Conservation (phyloP, 2,888 invertebrate species). For the Leptodirus hochenwartii region DNA sequence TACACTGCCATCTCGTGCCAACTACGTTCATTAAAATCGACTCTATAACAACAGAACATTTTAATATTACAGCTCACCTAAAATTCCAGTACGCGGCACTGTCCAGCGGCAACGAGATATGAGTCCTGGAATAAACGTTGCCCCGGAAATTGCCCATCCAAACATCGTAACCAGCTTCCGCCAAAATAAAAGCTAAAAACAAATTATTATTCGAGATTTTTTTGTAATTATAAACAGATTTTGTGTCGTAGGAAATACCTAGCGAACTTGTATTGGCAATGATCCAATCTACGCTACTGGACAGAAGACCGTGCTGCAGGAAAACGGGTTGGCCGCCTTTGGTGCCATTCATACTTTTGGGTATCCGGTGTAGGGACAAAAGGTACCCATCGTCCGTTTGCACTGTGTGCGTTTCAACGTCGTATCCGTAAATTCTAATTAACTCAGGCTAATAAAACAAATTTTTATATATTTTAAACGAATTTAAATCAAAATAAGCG, state of each 20-base stretch:
- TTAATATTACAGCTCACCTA: conserved; percentile 22
- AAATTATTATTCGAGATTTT: neutral
- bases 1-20: conserved; percentile 77
- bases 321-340: conserved; percentile 36
- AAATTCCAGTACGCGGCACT: conserved; percentile 36
- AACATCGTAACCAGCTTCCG: conserved; percentile 28
- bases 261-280: conserved; percentile 45
- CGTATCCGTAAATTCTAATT: conserved; percentile 41
- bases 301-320: conserved; percentile 66
- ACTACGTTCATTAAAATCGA: conserved; percentile 27
- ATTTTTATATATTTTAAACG: too few relatives aligned
- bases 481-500: too few relatives aligned
- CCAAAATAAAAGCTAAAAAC: conserved; percentile 23
- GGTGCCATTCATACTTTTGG: conserved; percentile 30
- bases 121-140: conserved; percentile 33
- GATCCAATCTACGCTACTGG: conserved; percentile 65
- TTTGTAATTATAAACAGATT: neutral
- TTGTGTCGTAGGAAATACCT: conserved; percentile 23
- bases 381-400: conserved; percentile 70
- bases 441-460: conserved; percentile 35
- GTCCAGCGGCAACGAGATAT: conserved; percentile 23
- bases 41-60: neutral
- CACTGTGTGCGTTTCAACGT: conserved; percentile 50
- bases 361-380: conserved; percentile 65
- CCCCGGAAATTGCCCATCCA: conserved; percentile 42